Evolutionary conservation across 1,140 invertebrate genomes (phyloP).

Genomic region (Platorchestia sp.): DNA sequence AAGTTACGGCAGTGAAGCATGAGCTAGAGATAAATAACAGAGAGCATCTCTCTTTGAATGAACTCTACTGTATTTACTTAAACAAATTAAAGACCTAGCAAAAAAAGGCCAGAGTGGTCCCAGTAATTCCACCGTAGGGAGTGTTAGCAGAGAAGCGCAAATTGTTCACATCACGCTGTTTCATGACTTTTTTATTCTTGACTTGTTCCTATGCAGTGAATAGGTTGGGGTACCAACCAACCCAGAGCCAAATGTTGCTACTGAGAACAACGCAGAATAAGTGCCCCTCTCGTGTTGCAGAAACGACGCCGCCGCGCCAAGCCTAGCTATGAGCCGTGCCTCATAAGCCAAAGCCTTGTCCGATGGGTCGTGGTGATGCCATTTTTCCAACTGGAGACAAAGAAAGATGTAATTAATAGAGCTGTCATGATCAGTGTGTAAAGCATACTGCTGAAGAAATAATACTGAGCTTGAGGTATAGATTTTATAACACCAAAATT

Average conservation of each 20-base stretch:
- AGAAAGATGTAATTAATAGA: background rate
- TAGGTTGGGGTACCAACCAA: background rate
- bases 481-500: no score
- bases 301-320: background rate
- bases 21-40: background rate
- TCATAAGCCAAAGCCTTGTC: constrained; percentile 55
- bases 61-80: background rate
- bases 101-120: background rate
- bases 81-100: background rate
- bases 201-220: background rate
- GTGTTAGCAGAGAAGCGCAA: background rate
- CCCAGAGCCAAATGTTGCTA: background rate
- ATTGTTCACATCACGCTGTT: background rate
- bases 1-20: no score
- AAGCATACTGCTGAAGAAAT: no score
- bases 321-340: background rate
- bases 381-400: constrained; percentile 58
- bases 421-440: background rate
- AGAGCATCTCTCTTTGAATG: background rate
- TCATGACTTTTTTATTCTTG: background rate
- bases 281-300: background rate
- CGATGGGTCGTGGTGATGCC: constrained; percentile 44
- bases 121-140: background rate
- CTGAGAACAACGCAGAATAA: background rate
- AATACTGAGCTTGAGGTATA: no score